Evolutionary conservation across 2,797 vertebrate species (phyloP), one percentile per base, ranked within the genome.

Genomic region (Trematomus bernacchii): DNA sequence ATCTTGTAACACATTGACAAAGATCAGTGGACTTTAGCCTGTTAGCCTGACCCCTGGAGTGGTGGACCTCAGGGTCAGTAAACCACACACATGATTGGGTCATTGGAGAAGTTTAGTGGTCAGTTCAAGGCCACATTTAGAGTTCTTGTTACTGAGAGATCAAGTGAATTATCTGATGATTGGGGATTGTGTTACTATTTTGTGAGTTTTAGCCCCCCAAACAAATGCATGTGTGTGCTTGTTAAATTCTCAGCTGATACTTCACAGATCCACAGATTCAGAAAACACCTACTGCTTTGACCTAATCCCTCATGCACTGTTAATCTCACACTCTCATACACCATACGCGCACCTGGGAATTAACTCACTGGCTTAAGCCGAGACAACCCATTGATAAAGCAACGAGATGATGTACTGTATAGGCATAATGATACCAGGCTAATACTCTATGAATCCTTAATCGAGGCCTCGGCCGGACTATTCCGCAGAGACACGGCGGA

Each of bases 371-470:
- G 71, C 21, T 80, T 82, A 84, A 76, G 18, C 44, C 5, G 8
- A 66, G 78, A 66, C 64, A 71, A 63, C 55, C 70, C 33, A 8
- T 76, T 86, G 90, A 89, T 90, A 77, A 77, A 61, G 75, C 71
- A 80, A 68, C 0, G 18, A 80, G 72, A 84, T 86, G 85, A 87
- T 90, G 71, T 87, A 83, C n/a, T n/a, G n/a, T n/a, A n/a, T 53
- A 82, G 84, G 69, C 37, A 47, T 80, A 76, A 75, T 69, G 79
- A 91, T 90, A 83, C 57, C 37, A 55, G 64, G 71, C 68, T 83
- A 88, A 91, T 86, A 65, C 87, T 80, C 63, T 54, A 71, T 84
- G 89, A 91, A 88, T 90, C 84, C 84, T 84, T 87, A 88, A 91
- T 88, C 79, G 75, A 77, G 75, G 77, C 72, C 74, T 70, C 10